Percentiles rank a stretch among this genome's conserved stretches.
phyloP scores from a whole-genome alignment of 64 coral and sea anemone species.

The Porites lutea region DNA sequence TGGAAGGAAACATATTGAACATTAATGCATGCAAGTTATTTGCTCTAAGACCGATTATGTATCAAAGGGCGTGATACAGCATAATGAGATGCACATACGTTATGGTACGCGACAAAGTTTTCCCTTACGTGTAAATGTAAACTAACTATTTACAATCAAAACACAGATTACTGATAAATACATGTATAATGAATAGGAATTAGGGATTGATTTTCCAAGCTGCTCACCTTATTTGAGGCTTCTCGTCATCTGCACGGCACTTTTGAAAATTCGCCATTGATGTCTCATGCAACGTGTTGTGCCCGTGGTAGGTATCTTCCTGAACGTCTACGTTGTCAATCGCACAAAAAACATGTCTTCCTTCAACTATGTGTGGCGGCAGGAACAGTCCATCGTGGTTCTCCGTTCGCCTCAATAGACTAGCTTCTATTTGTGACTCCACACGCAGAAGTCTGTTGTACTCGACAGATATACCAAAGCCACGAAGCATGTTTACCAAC shows the following conservation, averaged over 20 bases:
- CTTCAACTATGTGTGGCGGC: conserved; percentile 57
- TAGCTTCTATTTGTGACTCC: conserved; percentile 55
- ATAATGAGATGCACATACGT: no score
- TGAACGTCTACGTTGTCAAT: conserved; percentile 73
- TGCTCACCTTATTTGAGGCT: conserved; percentile 9
- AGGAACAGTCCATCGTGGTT: conserved; percentile 56
- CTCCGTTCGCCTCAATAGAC: conserved; percentile 48
- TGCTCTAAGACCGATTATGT: not conserved
- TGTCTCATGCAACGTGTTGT: conserved; percentile 41
- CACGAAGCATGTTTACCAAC: conserved; percentile 55
- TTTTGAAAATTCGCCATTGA: conserved; percentile 66
- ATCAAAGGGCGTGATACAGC: not conserved
- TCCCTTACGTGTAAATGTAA: not conserved
- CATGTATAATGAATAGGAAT: conserved; percentile 14
- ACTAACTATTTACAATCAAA: not conserved
- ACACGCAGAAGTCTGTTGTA: conserved; percentile 62
- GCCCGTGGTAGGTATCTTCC: conserved; percentile 61
- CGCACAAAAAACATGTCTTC: conserved; percentile 67
- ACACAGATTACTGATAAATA: not conserved
- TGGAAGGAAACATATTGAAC: conserved; percentile 5
- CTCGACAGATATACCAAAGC: conserved; percentile 70
- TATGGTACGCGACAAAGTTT: not conserved
- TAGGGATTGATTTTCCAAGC: not conserved
- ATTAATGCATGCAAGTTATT: not conserved
- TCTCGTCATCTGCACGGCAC: not conserved